These are phyloP conservation scores for Euura lappo DNA, from an alignment of 1,140 invertebrate species.

Conservation along the genomic window DNA sequence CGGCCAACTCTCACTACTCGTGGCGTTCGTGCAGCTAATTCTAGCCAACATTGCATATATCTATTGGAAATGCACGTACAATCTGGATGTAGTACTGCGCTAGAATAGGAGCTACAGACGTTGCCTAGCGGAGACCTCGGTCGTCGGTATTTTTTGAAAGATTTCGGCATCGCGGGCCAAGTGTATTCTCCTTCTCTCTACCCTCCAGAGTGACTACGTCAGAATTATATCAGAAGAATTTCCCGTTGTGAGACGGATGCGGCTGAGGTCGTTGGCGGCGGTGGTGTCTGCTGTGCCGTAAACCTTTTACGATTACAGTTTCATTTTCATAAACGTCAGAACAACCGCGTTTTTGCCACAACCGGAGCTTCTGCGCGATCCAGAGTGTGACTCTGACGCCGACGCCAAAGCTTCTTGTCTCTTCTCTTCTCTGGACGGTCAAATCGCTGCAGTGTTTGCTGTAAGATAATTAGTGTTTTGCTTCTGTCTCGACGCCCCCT, in stretches of 20 bases:
- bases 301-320: conserved; percentile 61
- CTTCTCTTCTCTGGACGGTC: background rate
- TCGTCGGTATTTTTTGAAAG: too few relatives aligned
- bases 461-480: conserved; percentile 57
- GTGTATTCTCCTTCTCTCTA: too few relatives aligned
- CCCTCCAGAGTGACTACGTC: too few relatives aligned
- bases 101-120: too few relatives aligned
- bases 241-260: background rate
- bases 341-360: conserved; percentile 48
- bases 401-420: conserved; percentile 15
- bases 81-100: too few relatives aligned
- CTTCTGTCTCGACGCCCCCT: conserved; percentile 22
- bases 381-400: conserved; percentile 21
- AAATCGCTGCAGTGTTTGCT: conserved; percentile 39
- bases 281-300: conserved; percentile 39
- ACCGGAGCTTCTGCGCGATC: background rate
- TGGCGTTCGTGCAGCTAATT: too few relatives aligned
- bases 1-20: too few relatives aligned
- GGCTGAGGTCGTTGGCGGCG: background rate
- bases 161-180: too few relatives aligned
- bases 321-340: conserved; percentile 62
- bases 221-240: too few relatives aligned
- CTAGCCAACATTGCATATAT: too few relatives aligned
- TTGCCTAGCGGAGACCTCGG: too few relatives aligned
- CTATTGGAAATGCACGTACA: too few relatives aligned